Conservation (phyloP, 2,888 invertebrate species). For the Ormyrus pomaceus region DNA sequence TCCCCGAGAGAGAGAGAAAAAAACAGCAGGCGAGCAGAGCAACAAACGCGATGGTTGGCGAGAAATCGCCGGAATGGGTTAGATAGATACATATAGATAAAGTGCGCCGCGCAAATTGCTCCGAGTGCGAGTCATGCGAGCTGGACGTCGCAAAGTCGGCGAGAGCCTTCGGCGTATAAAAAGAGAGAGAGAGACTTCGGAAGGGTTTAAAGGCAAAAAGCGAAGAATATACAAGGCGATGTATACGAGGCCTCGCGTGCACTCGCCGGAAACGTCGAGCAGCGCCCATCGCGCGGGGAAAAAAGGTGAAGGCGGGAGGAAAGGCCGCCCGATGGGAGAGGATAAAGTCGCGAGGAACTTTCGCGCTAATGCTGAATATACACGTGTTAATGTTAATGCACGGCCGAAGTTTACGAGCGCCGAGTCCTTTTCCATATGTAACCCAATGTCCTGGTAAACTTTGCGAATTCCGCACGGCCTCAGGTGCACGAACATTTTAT, state of each 20-base stretch:
- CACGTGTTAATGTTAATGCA: conserved; percentile 25
- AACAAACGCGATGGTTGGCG: conserved; percentile 21
- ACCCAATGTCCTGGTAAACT: conserved; percentile 11
- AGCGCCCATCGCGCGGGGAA: not conserved
- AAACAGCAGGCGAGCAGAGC: not conserved
- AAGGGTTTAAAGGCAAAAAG: not conserved
- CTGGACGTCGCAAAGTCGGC: not conserved
- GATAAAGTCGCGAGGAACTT: no score
- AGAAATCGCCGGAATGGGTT: conserved; percentile 36
- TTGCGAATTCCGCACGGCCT: not conserved
- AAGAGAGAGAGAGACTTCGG: not conserved
- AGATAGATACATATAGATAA: not conserved
- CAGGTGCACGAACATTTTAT: not conserved
- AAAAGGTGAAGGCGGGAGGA: not conserved
- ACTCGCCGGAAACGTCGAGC: not conserved
- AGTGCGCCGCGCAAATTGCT: conserved; percentile 32
- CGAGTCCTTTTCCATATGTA: conserved; percentile 3
- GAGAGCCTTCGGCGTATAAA: not conserved
- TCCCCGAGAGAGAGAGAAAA: not conserved
- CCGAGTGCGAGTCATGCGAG: conserved; percentile 16
- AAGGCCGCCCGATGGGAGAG: not conserved
- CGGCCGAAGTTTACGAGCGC: conserved; percentile 46
- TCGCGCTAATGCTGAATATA: not conserved
- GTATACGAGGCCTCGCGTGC: not conserved
- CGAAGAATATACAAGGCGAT: not conserved